Percentiles rank a stretch among this genome's conserved stretches.
These are phyloP conservation scores for Dermatemys mawii DNA, from an alignment of 2,113 vertebrate species.

Conservation along the genomic window DNA sequence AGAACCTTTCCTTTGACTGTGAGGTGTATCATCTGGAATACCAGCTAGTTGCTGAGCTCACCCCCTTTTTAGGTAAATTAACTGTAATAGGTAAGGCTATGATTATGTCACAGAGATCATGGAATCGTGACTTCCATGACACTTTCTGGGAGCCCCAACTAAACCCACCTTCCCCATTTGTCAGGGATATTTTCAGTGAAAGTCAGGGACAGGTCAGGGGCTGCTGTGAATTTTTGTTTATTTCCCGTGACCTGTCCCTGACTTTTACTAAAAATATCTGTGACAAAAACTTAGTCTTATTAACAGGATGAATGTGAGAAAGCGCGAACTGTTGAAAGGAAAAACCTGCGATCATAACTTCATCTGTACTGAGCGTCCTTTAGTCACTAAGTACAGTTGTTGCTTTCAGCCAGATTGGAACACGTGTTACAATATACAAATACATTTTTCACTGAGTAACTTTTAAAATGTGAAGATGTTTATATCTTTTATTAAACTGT, in stretches of 20 bases:
- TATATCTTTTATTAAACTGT: conserved; percentile 51
- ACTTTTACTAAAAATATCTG: too few species aligned
- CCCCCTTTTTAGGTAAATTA: background rate
- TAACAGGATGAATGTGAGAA: background rate
- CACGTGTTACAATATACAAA: background rate
- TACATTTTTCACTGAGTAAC: conserved; percentile 41
- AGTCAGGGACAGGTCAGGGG: too few species aligned
- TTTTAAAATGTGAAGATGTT: conserved; percentile 53
- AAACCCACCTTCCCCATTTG: too few species aligned
- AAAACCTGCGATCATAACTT: background rate
- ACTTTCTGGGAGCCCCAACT: too few species aligned
- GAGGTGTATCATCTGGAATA: background rate
- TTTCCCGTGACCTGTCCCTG: too few species aligned
- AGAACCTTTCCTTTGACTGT: background rate
- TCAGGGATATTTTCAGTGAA: too few species aligned
- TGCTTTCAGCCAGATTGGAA: background rate
- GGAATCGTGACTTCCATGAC: too few species aligned
- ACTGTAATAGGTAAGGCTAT: background rate
- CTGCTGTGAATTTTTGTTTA: too few species aligned
- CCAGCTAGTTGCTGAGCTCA: background rate
- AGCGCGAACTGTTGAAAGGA: background rate
- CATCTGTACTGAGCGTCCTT: background rate
- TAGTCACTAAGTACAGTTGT: background rate
- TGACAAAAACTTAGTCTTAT: background rate
- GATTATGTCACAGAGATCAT: too few species aligned